Conservation (phyloP, 2,797 vertebrate genomes). For the Onychomys leucogaster region DNA sequence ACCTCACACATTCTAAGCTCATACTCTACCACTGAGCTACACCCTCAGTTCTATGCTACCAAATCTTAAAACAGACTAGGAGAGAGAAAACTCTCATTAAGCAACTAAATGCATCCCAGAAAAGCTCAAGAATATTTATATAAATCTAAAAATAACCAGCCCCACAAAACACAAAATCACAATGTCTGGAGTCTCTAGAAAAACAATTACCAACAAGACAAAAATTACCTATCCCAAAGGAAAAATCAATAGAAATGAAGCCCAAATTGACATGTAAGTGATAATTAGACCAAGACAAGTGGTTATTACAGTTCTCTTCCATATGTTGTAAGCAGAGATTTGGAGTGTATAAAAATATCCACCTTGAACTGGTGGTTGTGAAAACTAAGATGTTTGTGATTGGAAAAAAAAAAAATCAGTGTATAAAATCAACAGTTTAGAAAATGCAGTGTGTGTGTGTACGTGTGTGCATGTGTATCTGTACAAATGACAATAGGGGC, state of each 20-base stretch:
- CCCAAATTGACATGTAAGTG: not conserved
- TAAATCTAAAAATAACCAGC: constrained; percentile 30
- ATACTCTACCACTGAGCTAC: not conserved
- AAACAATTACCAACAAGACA: constrained; percentile 1
- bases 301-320: not conserved
- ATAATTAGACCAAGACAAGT: constrained; percentile 20
- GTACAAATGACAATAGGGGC: not conserved
- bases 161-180: constrained; percentile 24
- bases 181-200: not conserved
- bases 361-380: not conserved
- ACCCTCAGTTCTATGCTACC: not conserved
- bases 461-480: not conserved
- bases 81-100: constrained; percentile 29
- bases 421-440: not conserved
- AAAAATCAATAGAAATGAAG: not conserved
- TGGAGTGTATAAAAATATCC: not conserved
- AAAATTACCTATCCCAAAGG: not conserved
- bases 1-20: not conserved
- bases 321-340: not conserved
- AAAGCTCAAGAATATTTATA: constrained; percentile 30
- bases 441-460: not conserved
- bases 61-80: constrained; percentile 22
- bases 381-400: not conserved
- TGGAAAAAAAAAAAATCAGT: not conserved
- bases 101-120: not conserved